These are phyloP conservation scores for Prietella phreatophila DNA, from an alignment of 2,113 vertebrate genomes.

Conservation along the genomic window DNA sequence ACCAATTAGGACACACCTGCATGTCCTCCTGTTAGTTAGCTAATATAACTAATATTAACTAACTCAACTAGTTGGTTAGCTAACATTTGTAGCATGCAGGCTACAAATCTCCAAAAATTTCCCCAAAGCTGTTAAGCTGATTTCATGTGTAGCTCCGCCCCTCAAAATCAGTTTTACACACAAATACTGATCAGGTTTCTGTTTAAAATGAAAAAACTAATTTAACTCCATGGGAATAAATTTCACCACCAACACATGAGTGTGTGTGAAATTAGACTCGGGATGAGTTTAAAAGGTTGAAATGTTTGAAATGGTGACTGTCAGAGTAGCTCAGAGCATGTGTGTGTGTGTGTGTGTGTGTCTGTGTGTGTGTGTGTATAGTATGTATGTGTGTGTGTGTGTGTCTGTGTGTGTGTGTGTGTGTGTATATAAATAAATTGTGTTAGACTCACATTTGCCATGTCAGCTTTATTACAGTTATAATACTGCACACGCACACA, in stretches of 20 bases:
- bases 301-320: neutral
- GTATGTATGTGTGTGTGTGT: too few species aligned
- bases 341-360: too few species aligned
- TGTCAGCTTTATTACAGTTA: constrained; percentile 13
- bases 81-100: neutral
- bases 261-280: neutral
- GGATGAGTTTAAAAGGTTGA: neutral
- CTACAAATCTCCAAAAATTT: neutral
- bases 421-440: neutral
- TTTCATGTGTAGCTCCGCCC: neutral
- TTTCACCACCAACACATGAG: neutral
- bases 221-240: neutral
- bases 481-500: constrained; percentile 31
- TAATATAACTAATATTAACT: neutral
- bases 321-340: neutral
- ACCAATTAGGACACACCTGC: neutral
- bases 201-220: neutral
- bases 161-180: neutral
- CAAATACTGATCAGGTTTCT: neutral
- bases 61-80: neutral
- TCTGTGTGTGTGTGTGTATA: too few species aligned
- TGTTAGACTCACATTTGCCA: neutral
- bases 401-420: too few species aligned
- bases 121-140: neutral
- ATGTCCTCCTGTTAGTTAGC: neutral